phyloP scores from a whole-genome alignment of 2,113 vertebrate species.

The Carassius auratus region DNA sequence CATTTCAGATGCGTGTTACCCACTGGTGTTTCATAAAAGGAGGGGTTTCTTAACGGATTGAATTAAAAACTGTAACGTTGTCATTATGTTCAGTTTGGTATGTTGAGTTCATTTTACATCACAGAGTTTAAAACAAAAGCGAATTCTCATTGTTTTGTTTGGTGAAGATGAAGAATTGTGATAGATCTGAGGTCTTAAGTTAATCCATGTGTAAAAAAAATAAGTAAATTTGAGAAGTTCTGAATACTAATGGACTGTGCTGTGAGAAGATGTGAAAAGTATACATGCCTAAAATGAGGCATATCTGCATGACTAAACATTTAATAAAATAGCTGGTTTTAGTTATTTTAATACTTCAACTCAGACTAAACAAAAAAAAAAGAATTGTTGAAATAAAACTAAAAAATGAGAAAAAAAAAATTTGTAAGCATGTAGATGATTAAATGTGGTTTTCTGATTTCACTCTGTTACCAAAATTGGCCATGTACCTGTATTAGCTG shows the following conservation, averaged over 20 bases:
- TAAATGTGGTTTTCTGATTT: no score
- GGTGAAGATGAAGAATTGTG: not conserved
- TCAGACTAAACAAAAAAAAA: no score
- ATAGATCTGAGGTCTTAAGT: not conserved
- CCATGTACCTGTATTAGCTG: no score
- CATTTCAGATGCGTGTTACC: not conserved
- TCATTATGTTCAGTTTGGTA: not conserved
- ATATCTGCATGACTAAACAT: no score
- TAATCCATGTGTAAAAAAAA: not conserved
- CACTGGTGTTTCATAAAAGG: not conserved
- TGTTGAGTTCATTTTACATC: conserved; percentile 3
- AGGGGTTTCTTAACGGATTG: not conserved
- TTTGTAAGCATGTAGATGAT: no score
- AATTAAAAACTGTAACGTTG: not conserved
- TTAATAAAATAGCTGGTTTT: no score
- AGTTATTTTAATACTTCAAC: no score
- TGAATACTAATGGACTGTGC: not conserved
- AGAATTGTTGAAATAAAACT: no score
- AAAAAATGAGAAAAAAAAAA: no score
- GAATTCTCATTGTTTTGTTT: not conserved
- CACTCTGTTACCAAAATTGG: no score
- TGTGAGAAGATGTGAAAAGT: no score
- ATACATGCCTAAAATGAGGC: no score
- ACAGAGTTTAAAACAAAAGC: conserved; percentile 1
- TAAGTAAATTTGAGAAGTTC: not conserved